These are phyloP conservation scores for Geophilus truncorum DNA, from an alignment of 2,888 invertebrate genomes.

Conservation along the genomic window DNA sequence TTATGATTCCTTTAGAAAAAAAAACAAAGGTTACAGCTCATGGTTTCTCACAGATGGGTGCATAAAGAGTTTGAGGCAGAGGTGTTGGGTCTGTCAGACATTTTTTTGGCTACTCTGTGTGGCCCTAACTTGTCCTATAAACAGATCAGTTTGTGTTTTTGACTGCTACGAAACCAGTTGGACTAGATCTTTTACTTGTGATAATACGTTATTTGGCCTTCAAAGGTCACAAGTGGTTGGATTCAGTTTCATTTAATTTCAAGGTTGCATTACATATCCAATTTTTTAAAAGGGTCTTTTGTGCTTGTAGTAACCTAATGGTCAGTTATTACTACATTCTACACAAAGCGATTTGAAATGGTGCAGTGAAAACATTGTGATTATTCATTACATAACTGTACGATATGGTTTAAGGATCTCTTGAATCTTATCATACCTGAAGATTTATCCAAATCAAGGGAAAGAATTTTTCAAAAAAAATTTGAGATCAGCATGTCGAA, in stretches of 20 bases:
- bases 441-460: no score
- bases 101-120: neutral
- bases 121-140: slow-evolving; percentile 25
- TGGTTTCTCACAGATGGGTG: neutral
- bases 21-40: no score
- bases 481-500: no score
- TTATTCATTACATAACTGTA: neutral
- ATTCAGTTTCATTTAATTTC: slow-evolving; percentile 27
- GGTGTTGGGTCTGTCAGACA: neutral
- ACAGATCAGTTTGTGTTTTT: slow-evolving; percentile 7
- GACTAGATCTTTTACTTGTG: slow-evolving; percentile 6
- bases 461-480: no score
- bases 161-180: slow-evolving; percentile 13
- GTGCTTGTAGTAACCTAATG: neutral
- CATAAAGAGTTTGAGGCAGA: neutral
- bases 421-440: no score
- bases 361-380: neutral
- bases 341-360: neutral
- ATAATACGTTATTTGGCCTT: slow-evolving; percentile 12
- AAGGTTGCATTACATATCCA: slow-evolving; percentile 3
- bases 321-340: neutral
- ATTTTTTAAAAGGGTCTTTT: neutral
- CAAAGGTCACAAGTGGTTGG: slow-evolving; percentile 19
- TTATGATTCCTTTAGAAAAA: neutral
- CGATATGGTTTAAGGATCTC: neutral